Evolutionary conservation across 1,140 invertebrate genomes (phyloP).

Genomic region (Neodiprion fabricii): DNA sequence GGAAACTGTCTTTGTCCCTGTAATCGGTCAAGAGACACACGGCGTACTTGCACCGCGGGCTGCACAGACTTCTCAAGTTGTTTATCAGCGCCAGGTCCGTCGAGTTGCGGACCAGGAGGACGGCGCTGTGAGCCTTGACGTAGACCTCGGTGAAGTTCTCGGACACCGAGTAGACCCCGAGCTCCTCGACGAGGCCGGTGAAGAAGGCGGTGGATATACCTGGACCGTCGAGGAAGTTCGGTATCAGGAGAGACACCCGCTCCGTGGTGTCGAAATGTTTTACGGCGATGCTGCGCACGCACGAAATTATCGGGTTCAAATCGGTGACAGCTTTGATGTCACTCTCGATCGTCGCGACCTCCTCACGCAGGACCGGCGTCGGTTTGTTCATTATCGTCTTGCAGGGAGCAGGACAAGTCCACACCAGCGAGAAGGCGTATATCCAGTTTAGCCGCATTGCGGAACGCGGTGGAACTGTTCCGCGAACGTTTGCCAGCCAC

Average conservation of each 20-base stretch:
- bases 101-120: background rate
- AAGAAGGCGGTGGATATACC: background rate
- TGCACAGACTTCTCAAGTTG: slow-evolving; percentile 30
- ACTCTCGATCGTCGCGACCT: background rate
- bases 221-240: background rate
- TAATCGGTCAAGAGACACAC: slow-evolving; percentile 30
- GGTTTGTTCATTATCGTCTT: background rate
- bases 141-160: background rate
- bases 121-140: background rate
- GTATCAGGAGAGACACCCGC: background rate
- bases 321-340: background rate
- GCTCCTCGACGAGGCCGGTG: background rate
- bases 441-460: background rate
- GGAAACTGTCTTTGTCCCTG: slow-evolving; percentile 32
- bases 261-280: background rate
- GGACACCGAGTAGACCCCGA: slow-evolving; percentile 1
- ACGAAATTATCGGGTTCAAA: background rate
- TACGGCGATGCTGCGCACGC: background rate
- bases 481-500: background rate
- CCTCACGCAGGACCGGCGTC: background rate
- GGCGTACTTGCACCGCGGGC: slow-evolving; percentile 35
- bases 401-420: background rate
- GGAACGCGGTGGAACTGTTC: background rate
- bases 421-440: background rate
- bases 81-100: background rate